Conservation (phyloP, 2,113 vertebrate genomes). For the Campylomormyrus tamandua region DNA sequence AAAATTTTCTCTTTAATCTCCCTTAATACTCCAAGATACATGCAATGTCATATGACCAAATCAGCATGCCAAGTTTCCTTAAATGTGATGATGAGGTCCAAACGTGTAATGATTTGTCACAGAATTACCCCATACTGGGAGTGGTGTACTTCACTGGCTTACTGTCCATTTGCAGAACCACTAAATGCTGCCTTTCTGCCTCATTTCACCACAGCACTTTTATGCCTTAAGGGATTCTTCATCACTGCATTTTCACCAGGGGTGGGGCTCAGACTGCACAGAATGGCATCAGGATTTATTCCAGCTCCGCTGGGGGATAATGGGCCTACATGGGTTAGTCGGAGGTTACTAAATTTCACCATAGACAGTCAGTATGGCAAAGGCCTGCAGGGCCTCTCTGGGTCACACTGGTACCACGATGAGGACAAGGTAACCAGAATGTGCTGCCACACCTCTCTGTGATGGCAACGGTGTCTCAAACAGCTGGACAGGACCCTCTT, state of each 20-base stretch:
- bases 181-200: background rate
- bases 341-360: background rate
- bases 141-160: background rate
- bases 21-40: too few relatives aligned
- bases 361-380: background rate
- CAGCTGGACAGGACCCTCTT: background rate
- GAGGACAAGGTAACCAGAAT: background rate
- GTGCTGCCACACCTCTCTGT: background rate
- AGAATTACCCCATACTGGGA: too few relatives aligned
- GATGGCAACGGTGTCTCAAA: background rate
- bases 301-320: background rate
- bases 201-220: background rate
- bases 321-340: background rate
- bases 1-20: too few relatives aligned
- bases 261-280: background rate
- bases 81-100: too few relatives aligned
- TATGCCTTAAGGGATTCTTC: background rate
- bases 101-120: too few relatives aligned
- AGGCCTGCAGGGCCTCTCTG: background rate
- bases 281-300: background rate
- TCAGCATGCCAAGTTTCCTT: too few relatives aligned
- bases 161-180: constrained; percentile 7
- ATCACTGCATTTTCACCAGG: background rate
- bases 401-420: background rate
- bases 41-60: too few relatives aligned